These are phyloP conservation scores for Molossus alvarezi DNA, from an alignment of 2,797 vertebrate genomes.

Conservation along the genomic window DNA sequence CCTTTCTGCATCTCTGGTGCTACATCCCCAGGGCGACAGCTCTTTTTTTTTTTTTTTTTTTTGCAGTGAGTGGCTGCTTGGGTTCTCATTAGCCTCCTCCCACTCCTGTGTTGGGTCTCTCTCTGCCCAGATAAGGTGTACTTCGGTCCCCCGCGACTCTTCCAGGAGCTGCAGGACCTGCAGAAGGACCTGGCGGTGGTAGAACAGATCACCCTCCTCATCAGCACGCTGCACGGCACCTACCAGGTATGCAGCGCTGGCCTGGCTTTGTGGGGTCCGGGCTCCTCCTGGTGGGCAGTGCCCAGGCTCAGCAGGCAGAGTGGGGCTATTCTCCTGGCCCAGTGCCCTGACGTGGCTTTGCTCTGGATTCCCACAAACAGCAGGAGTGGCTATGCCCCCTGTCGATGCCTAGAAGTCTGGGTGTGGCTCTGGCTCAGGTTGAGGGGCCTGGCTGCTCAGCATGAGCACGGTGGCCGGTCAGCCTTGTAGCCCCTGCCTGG, in stretches of 20 bases:
- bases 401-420: accelerated
- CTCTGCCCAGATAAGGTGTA: slow-evolving; percentile 91
- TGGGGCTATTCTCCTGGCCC: too few species aligned
- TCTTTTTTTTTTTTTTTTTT: neutral
- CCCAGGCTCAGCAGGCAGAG: neutral
- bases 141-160: slow-evolving; percentile 96
- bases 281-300: neutral
- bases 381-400: accelerated
- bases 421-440: neutral
- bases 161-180: slow-evolving; percentile 98
- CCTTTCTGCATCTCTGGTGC: neutral
- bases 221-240: slow-evolving; percentile 96
- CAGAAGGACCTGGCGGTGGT: slow-evolving; percentile 97
- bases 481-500: neutral
- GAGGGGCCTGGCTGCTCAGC: neutral
- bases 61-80: neutral
- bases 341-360: accelerated
- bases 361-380: neutral
- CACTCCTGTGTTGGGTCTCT: neutral
- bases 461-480: neutral
- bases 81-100: neutral
- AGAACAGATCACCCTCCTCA: slow-evolving; percentile 96
- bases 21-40: accelerated
- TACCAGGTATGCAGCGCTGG: slow-evolving; percentile 93
- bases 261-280: accelerated